Percentiles rank a stretch among this genome's conserved stretches.
These are phyloP conservation scores for Phyllostomus hastatus DNA, from an alignment of 2,113 vertebrate species.

Conservation along the genomic window DNA sequence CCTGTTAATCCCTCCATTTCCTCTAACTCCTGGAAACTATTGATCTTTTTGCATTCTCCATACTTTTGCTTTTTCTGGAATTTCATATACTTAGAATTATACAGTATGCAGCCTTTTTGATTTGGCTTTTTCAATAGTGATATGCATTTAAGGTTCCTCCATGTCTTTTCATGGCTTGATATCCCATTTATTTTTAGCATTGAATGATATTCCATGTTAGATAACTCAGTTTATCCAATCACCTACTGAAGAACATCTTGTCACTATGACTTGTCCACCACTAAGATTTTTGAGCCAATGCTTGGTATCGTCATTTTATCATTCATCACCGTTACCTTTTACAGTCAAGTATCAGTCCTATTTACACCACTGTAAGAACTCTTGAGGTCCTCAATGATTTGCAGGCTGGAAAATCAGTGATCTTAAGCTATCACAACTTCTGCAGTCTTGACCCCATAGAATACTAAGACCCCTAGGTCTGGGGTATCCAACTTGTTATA, in stretches of 20 bases:
- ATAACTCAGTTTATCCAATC: neutral
- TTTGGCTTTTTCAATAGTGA: neutral
- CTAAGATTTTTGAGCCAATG: neutral
- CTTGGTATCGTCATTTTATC: neutral
- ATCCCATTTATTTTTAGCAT: neutral
- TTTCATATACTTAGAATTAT: neutral
- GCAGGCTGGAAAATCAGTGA: neutral
- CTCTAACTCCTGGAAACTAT: neutral
- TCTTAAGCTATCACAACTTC: neutral
- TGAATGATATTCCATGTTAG: no score
- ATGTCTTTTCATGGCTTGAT: neutral
- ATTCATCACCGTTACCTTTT: neutral
- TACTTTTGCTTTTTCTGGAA: neutral
- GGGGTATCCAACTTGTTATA: neutral
- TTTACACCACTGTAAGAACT: neutral
- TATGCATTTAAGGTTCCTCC: neutral
- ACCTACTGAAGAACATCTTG: no score
- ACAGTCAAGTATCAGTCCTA: neutral
- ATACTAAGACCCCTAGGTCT: neutral
- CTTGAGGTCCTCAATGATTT: neutral
- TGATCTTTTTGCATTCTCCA: neutral
- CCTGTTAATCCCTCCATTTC: neutral
- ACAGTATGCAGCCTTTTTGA: neutral
- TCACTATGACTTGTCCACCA: neutral
- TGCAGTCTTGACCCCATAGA: neutral